A percentile compares a stretch with the other conserved stretches of the same genome.
Evolutionary conservation across 2,888 invertebrate genomes (phyloP).

Genomic region (Gibbula magus): DNA sequence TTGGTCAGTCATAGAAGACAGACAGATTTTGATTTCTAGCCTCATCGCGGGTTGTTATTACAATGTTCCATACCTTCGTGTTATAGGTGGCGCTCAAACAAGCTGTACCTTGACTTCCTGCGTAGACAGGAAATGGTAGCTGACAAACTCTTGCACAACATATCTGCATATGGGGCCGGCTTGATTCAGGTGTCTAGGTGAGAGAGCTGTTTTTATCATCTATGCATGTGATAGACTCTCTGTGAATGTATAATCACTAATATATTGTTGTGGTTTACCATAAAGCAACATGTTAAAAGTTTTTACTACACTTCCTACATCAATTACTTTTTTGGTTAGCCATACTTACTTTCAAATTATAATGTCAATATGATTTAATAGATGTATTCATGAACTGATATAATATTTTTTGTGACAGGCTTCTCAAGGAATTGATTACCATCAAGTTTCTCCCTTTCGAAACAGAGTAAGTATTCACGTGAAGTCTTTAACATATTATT

Average conservation of each 20-base stretch:
- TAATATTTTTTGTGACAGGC: slow-evolving; percentile 47
- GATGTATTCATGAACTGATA: not conserved
- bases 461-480: slow-evolving; percentile 64
- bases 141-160: slow-evolving; percentile 57
- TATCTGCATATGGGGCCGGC: slow-evolving; percentile 69
- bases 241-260: too few species aligned
- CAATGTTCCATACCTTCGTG: not conserved
- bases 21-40: not conserved
- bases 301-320: too few species aligned
- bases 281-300: too few species aligned
- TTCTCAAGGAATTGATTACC: slow-evolving; percentile 70
- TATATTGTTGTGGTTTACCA: too few species aligned
- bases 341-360: too few species aligned
- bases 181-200: slow-evolving; percentile 67
- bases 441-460: slow-evolving; percentile 71
- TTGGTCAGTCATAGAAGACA: too few species aligned
- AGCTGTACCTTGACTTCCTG: slow-evolving; percentile 61
- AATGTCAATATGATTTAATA: too few species aligned
- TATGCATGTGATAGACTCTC: too few species aligned
- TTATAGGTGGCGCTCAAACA: slow-evolving; percentile 70
- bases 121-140: slow-evolving; percentile 51
- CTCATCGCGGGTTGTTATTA: not conserved
- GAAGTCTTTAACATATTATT: too few species aligned
- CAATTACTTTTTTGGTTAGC: too few species aligned
- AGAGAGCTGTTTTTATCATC: not conserved